Evolutionary conservation across 2,888 invertebrate genomes (phyloP).

Genomic region (Hirtodrosophila alboralis): DNA sequence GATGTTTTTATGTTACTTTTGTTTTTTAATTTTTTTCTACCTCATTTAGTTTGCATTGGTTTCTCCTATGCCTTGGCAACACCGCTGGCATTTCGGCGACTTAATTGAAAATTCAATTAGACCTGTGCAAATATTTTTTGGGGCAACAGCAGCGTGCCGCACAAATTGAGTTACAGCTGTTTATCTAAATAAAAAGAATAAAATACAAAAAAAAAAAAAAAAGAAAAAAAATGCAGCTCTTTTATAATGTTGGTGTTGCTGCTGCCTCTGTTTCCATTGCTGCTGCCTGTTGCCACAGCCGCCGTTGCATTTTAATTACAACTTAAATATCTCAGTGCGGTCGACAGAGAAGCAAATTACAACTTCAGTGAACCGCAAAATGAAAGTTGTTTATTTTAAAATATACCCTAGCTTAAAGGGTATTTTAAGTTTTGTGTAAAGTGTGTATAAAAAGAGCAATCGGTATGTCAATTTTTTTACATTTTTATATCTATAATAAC

Average conservation of each 20-base stretch:
- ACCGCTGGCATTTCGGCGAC: conserved; percentile 56
- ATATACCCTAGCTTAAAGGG: too few species aligned
- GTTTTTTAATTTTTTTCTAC: conserved; percentile 14
- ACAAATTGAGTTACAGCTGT: conserved; percentile 73
- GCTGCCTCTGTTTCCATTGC: conserved; percentile 9
- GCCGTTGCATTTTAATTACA: conserved; percentile 76
- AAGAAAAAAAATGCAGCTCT: neutral
- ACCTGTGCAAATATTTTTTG: conserved; percentile 79
- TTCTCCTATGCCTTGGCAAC: conserved; percentile 7
- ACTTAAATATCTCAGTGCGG: conserved; percentile 75
- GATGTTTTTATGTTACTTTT: conserved; percentile 48
- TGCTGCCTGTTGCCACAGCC: conserved; percentile 23
- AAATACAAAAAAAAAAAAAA: too few species aligned
- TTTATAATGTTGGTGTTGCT: conserved; percentile 6
- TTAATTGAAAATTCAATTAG: conserved; percentile 79
- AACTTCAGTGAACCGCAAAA: conserved; percentile 76
- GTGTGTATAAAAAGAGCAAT: too few species aligned
- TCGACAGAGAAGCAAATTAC: conserved; percentile 65
- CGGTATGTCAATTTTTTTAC: too few species aligned
- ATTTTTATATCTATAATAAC: too few species aligned
- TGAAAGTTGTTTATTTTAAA: conserved; percentile 70
- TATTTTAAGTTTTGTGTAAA: too few species aligned
- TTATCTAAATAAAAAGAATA: conserved; percentile 70
- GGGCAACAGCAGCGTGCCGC: conserved; percentile 36
- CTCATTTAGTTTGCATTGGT: conserved; percentile 64